Evolutionary conservation across 2,888 invertebrate species (phyloP).

Genomic region (Mamestra brassicae): DNA sequence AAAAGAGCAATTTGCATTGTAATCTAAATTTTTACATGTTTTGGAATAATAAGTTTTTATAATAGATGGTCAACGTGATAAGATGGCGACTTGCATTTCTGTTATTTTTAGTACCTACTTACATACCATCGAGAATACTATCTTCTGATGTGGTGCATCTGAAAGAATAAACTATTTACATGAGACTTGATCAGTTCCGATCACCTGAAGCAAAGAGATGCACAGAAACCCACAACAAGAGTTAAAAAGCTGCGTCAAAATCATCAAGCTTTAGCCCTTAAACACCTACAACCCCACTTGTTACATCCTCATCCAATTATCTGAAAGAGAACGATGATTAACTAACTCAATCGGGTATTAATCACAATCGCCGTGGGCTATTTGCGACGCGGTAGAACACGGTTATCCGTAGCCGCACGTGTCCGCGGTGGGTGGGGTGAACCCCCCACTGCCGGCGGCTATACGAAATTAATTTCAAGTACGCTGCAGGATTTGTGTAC

Average conservation of each 20-base stretch:
- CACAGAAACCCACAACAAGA: not conserved
- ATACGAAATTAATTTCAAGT: slow-evolving; percentile 89
- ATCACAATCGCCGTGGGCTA: slow-evolving; percentile 71
- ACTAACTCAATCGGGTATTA: slow-evolving; percentile 68
- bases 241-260: not conserved
- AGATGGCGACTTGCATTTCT: too few relatives aligned
- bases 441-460: slow-evolving; percentile 73
- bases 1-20: not conserved
- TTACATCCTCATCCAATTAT: slow-evolving; percentile 61
- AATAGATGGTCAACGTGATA: too few relatives aligned
- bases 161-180: not conserved
- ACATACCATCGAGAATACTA: too few relatives aligned
- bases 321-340: slow-evolving; percentile 66
- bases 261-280: slow-evolving; percentile 1
- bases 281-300: slow-evolving; percentile 34
- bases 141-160: not conserved
- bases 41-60: too few relatives aligned
- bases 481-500: slow-evolving; percentile 85
- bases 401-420: slow-evolving; percentile 79
- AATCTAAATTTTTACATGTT: too few relatives aligned
- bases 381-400: slow-evolving; percentile 74
- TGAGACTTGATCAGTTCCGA: too few relatives aligned
- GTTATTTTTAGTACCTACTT: too few relatives aligned
- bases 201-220: not conserved
- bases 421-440: slow-evolving; percentile 71